Evolutionary conservation across 2,888 invertebrate genomes (phyloP).

Genomic region (Aromia moschata): DNA sequence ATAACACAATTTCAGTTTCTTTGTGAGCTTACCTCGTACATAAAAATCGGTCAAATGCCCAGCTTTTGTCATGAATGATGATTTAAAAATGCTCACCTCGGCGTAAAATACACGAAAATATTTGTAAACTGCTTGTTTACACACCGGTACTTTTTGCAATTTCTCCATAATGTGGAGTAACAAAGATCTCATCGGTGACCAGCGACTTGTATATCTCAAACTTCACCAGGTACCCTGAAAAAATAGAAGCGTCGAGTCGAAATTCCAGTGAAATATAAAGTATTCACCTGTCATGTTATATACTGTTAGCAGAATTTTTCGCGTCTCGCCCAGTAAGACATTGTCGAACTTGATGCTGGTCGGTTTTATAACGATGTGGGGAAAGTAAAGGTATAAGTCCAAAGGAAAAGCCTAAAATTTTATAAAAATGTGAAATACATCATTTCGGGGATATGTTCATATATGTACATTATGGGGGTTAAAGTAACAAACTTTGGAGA

Average conservation of each 20-base stretch:
- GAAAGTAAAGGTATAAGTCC: conserved; percentile 44
- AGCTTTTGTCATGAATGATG: too few species aligned
- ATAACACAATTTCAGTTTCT: too few species aligned
- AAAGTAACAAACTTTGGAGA: too few species aligned
- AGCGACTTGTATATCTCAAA: conserved; percentile 46
- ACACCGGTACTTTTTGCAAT: conserved; percentile 44
- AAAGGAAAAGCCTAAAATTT: conserved; percentile 44
- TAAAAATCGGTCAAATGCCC: too few species aligned
- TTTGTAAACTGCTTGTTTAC: conserved; percentile 43
- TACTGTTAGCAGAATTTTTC: conserved; percentile 43
- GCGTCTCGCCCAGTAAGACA: conserved; percentile 43
- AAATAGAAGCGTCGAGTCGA: too few species aligned
- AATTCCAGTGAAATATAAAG: conserved; percentile 12
- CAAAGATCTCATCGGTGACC: conserved; percentile 37
- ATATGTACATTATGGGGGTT: too few species aligned
- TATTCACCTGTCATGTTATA: conserved; percentile 49
- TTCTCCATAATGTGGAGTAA: conserved; percentile 45
- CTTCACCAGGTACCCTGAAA: conserved; percentile 39
- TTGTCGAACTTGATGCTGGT: conserved; percentile 41
- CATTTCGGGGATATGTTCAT: too few species aligned
- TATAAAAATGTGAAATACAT: too few species aligned
- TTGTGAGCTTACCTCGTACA: too few species aligned
- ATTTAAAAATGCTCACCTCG: conserved; percentile 46
- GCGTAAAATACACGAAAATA: conserved; percentile 50
- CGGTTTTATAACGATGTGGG: conserved; percentile 46